Evolutionary conservation across 2,113 vertebrate species (phyloP).

Genomic region (Felis catus): F.catus_Fca126_mat1.0 CM031415.1:185364001-185364500

Average conservation of each 20-base stretch:
- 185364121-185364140: fast-evolving
- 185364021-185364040: neutral
- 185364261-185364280: neutral
- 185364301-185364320: neutral
- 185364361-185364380: too few relatives aligned
- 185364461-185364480: too few relatives aligned
- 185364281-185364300: neutral
- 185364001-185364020: neutral
- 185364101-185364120: neutral
- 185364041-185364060: neutral
- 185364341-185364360: too few relatives aligned
- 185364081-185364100: neutral
- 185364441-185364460: too few relatives aligned
- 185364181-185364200: neutral
- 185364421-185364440: too few relatives aligned
- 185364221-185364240: neutral
- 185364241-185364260: neutral
- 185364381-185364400: too few relatives aligned
- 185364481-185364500: too few relatives aligned
- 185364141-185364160: neutral
- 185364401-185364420: too few relatives aligned
- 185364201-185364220: neutral
- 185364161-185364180: neutral
- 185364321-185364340: neutral
- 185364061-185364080: neutral